Percentiles rank a stretch among this genome's conserved stretches.
Evolutionary conservation across 1,140 invertebrate genomes (phyloP).

Genomic region (Thaumatotibia leucotreta): DNA sequence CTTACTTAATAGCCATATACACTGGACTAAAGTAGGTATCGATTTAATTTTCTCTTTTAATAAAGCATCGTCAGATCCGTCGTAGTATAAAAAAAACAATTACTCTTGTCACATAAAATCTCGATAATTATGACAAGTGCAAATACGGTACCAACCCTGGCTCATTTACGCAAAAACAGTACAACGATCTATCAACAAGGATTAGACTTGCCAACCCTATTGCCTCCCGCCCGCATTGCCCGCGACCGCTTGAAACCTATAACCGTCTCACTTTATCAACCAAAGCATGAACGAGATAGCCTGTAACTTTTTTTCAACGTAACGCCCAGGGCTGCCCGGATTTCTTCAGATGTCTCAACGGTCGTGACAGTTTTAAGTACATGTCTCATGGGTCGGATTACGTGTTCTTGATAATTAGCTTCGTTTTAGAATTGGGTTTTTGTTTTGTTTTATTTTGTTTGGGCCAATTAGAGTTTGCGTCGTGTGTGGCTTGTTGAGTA

Average conservation of each 20-base stretch:
- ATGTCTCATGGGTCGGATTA: neutral
- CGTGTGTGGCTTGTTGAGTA: neutral
- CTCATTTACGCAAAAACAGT: neutral
- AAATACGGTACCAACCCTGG: neutral
- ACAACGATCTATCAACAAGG: conserved; percentile 3
- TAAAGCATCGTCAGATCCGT: no score
- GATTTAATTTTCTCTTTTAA: no score
- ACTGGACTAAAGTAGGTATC: no score
- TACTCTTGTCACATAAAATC: neutral
- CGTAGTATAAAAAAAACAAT: no score
- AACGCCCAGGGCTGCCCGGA: neutral
- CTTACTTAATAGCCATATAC: no score
- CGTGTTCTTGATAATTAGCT: conserved; percentile 7
- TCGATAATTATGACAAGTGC: conserved; percentile 10
- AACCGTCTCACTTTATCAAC: neutral
- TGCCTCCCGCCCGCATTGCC: neutral
- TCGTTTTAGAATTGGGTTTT: neutral
- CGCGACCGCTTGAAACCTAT: neutral
- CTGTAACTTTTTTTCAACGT: neutral
- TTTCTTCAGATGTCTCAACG: neutral
- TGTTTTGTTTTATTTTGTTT: conserved; percentile 1
- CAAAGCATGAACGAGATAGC: neutral
- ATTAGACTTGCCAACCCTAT: conserved; percentile 3
- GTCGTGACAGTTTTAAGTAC: conserved; percentile 11
- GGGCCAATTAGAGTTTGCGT: neutral